Base-by-base conservation (phyloP, 1,140 invertebrate species). In the Leptinotarsa defecta region DNA sequence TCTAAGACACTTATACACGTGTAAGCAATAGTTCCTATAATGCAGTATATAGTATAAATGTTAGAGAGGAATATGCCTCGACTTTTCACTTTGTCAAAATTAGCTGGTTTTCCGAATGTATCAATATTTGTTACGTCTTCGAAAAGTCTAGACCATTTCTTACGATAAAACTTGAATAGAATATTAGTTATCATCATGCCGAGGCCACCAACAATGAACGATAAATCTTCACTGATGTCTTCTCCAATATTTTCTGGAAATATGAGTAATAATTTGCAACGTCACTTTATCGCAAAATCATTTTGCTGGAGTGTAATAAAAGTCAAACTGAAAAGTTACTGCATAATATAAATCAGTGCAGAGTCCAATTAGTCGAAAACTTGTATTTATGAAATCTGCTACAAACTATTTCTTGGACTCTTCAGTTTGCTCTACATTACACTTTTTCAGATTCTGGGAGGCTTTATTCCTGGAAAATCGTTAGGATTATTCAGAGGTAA, bases 191-290 rank as follows among this genome's bases (percentile, higher is more conserved):
- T 15, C 1, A 69, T n/a, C 24, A 69, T n/a, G 3, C 68, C 68
- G 1, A 69, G 6, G 13, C 34, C 43, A 13, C 68, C 68, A 15
- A 69, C 1, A 48, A 5, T n/a, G 3, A 69, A 17, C 4, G 68
- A 34, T 11, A 69, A 19, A 20, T 69, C 68, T 69, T 69, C 68
- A 48, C 68, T 69, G 24, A 69, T 69, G 5, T 69, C 68, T 5
- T 15, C 27, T 34, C 68, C 68, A 17, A 3, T 48, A 48, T 48
- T 27, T 0, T 19, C 68, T 69, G 24, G n/a, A 69, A 69, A 17
- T 0, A 0, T 17, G 34, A 69, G 13, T 4, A 15, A 57, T 57
- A 15, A 13, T 57, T 57, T 57, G 17, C 34, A 0, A 43, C 34
- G 34, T 43, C 8, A 43, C 34, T 43, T 2, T 8, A 43, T 43